Evolutionary conservation across 2,888 invertebrate species (phyloP).

Genomic region (Theristus sp.): DNA sequence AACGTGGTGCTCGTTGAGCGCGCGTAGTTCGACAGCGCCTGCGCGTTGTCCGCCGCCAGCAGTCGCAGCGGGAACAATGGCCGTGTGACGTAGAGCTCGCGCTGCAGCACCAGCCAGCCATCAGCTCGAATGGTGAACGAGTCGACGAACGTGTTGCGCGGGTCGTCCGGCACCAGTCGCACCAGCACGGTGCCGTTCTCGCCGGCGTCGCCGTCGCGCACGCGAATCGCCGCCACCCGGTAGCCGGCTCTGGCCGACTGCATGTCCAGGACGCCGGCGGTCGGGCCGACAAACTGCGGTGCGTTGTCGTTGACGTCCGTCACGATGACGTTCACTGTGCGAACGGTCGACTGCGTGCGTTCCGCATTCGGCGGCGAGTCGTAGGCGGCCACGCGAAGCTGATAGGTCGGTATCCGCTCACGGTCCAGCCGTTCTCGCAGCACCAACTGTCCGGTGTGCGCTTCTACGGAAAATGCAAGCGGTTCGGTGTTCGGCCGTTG

Average conservation of each 20-base stretch:
- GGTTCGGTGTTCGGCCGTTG: not conserved
- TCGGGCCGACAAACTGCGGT: conserved; percentile 37
- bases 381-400: not conserved
- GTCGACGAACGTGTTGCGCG: not conserved
- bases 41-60: not conserved
- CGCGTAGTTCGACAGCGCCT: not conserved
- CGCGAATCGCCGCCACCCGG: not conserved
- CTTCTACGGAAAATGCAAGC: not conserved
- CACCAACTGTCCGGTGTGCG: not conserved
- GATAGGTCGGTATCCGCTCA: not conserved
- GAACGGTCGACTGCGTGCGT: not conserved
- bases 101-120: not conserved
- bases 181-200: not conserved
- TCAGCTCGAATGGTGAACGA: not conserved
- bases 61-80: not conserved
- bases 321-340: conserved; percentile 41
- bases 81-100: not conserved
- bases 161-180: not conserved
- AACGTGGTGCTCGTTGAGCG: not conserved
- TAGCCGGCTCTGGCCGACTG: not conserved
- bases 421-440: not conserved
- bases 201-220: not conserved
- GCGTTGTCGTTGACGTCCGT: conserved; percentile 87
- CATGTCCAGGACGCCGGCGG: not conserved
- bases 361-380: not conserved